Percentiles rank a stretch among this genome's conserved stretches.
Conservation (phyloP, 2,113 vertebrate species). For the Tenebrosternarchus preto region DNA sequence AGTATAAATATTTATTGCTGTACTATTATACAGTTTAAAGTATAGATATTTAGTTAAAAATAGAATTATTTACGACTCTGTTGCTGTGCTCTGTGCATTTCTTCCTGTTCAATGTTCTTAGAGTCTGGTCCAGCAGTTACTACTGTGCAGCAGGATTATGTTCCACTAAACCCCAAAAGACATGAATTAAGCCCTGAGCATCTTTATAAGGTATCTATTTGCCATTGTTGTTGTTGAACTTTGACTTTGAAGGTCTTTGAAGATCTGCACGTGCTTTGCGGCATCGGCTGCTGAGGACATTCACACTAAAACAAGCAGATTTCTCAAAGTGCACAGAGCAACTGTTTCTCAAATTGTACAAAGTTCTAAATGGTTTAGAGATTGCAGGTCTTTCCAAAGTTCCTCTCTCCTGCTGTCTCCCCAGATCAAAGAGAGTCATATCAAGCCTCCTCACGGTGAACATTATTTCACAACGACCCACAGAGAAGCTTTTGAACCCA, state of each 20-base stretch:
- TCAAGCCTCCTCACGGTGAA: conserved; percentile 39
- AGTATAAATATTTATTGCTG: too few species aligned
- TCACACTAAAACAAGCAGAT: too few species aligned
- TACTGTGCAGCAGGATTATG: conserved; percentile 49
- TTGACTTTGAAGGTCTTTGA: neutral
- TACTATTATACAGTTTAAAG: too few species aligned
- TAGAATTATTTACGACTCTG: neutral
- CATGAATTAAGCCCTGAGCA: neutral
- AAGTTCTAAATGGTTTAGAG: neutral
- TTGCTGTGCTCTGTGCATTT: neutral
- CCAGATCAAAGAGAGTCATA: conserved; percentile 49
- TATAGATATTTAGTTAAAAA: neutral
- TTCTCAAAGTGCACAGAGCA: too few species aligned
- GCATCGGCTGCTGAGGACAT: too few species aligned
- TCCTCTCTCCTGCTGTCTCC: conserved; percentile 17
- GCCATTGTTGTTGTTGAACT: neutral
- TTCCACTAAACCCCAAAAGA: conserved; percentile 29
- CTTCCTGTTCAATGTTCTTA: conserved; percentile 27
- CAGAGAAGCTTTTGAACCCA: conserved; percentile 39
- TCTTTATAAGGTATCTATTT: conserved; percentile 42
- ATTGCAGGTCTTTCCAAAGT: neutral
- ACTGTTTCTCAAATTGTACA: too few species aligned
- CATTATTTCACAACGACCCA: conserved; percentile 51
- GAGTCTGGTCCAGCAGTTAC: conserved; percentile 41
- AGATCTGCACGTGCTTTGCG: too few species aligned